Base-by-base conservation (phyloP, 2,888 invertebrate genomes). In the Thera britannica region DNA sequence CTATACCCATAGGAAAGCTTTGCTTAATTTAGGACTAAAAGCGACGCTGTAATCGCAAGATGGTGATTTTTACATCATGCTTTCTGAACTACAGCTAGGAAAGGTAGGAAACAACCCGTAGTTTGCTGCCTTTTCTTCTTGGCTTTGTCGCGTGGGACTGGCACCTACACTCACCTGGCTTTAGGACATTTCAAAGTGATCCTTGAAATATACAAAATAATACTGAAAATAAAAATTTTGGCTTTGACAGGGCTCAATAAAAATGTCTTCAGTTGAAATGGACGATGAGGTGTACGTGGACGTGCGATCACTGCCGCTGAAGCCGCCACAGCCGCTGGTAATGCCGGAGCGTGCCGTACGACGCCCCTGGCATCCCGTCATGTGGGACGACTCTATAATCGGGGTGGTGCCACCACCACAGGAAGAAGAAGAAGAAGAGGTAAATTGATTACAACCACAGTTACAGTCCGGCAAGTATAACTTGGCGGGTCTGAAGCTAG, bases 321-420 rank as follows among this genome's bases (percentile, higher is more conserved):
- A 73, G 76, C 93, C 94, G 74, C 95, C 95, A 81, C 95, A 90
- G 77, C 87, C 83, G 65, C 82, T 89, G 66, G 84, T 94, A 77
- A 89, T 90, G 77, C 94, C 95, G 70, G 88, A 88, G 76, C 88
- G 91, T 76, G 85, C 95, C 70, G 90, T 89, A 81, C 94, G 95
- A 70, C 94, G 95, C 70, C 93, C 94, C 75, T 95, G 95, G 95
- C 95, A 95, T 85, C 95, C 95, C 49, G 94, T 95, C 78, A 93
- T 94, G 95, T 95, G 95, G 95, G 95, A 95, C 85, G 92, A 88
- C 86, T 93, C 89, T 79, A 84, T 86, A 70, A 76, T 82, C 38
- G 90, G 89, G 52, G 74, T 83, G 8, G 94, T 89, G 77, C 88
- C 84, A 70, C 93, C 89, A 73, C 79, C 51, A 67, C 74, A 68